Percentiles rank a stretch among this genome's conserved stretches.
These are phyloP conservation scores for Erannis defoliaria DNA, from an alignment of 2,888 invertebrate genomes.

Conservation along the genomic window DNA sequence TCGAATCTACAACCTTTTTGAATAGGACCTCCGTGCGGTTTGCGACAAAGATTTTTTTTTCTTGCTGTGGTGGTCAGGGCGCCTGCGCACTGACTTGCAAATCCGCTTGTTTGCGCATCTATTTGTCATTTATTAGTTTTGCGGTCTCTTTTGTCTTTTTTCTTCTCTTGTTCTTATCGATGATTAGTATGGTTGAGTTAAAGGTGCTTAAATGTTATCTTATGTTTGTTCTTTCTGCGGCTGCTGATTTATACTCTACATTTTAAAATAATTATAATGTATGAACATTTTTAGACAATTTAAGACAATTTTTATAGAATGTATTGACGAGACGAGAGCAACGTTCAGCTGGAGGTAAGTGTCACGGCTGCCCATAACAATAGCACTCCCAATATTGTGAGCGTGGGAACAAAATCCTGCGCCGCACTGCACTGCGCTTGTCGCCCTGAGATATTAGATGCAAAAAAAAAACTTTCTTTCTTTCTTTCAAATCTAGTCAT, in stretches of 20 bases:
- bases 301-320: too few relatives aligned
- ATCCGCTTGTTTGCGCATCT: constrained; percentile 61
- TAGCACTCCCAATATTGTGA: too few relatives aligned
- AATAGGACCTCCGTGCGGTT: constrained; percentile 61
- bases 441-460: too few relatives aligned
- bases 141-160: constrained; percentile 63
- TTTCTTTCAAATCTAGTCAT: too few relatives aligned
- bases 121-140: constrained; percentile 65
- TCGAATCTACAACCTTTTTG: constrained; percentile 25
- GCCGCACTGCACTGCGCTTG: too few relatives aligned
- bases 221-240: background rate
- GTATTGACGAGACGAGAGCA: too few relatives aligned
- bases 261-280: too few relatives aligned
- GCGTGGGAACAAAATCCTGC: too few relatives aligned
- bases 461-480: too few relatives aligned
- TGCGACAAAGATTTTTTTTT: constrained; percentile 64
- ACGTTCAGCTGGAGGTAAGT: too few relatives aligned
- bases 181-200: constrained; percentile 31
- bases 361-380: too few relatives aligned
- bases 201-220: constrained; percentile 30
- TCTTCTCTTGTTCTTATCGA: constrained; percentile 43
- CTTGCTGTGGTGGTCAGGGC: constrained; percentile 29
- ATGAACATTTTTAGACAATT: too few relatives aligned
- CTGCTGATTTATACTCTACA: background rate
- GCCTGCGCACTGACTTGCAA: constrained; percentile 67